Evolutionary conservation across 2,113 vertebrate genomes (phyloP), one percentile per base, ranked within the genome.

Genomic region (Hyperopisus bebe): DNA sequence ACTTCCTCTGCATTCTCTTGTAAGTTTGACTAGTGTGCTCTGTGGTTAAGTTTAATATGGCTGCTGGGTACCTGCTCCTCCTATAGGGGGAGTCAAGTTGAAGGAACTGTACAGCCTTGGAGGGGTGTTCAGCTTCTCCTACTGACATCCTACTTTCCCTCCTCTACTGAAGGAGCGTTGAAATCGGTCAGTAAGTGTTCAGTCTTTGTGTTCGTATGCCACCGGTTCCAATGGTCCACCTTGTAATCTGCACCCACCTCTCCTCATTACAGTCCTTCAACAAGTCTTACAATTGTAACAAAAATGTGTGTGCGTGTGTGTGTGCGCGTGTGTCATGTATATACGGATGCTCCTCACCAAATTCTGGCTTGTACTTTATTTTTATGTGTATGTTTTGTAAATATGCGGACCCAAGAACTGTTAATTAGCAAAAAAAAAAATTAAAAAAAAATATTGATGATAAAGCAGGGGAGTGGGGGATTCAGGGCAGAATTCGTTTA

Each of bases 401-500:
- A 98, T 98, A 98, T 95, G 97, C 97, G 97, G 98, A 98, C 98
- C 98, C 97, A 96, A 97, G 98, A 98, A 98, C 98, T 99, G 98
- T 98, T 98, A 94, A 97, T 95, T 97, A 98, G 97, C 96, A 97
- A 97, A 98, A 97, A 97, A 96, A 51, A 15, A 2, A 11, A 46
- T 0, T 97, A 98, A 97, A 95, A 39, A 42, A 46, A 83, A 35
- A 95, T 95, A 80, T 21, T 80, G 13, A 27, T 0, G 48, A 53
- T 39, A 88, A 55, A 39, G 51, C 21, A 0, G 62, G 58, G 55
- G 55, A 21, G 9, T 42, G 58, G 47, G 77, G 94, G 93, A 95
- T 97, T 98, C 97, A 97, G 97, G 97, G 96, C 96, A 96, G 91
- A 97, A 94, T 95, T 96, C 96, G 96, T 97, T 97, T 96, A 97